Conservation (phyloP, 2,797 vertebrate species). For the Bradypodion ventrale region DNA sequence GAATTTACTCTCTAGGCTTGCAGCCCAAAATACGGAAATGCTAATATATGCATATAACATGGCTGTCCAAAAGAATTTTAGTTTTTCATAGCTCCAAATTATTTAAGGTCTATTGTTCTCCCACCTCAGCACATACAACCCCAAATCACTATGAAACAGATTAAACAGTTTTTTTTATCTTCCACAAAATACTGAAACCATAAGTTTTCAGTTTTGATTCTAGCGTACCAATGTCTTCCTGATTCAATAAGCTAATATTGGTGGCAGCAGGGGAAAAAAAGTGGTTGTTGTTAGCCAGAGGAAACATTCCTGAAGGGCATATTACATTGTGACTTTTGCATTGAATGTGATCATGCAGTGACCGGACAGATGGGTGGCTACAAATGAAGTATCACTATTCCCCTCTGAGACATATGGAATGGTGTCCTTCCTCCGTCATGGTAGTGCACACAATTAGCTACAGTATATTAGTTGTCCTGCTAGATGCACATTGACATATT, state of each 20-base stretch:
- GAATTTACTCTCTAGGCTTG: background rate
- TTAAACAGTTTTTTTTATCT: background rate
- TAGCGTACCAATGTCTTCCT: background rate
- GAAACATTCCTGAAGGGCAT: conserved; percentile 72
- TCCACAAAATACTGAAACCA: conserved; percentile 1
- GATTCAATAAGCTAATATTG: background rate
- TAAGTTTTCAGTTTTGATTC: conserved; percentile 9
- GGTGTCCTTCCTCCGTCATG: conserved; percentile 68
- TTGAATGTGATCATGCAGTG: conserved; percentile 62
- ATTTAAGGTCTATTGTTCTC: background rate
- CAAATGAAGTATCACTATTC: conserved; percentile 74
- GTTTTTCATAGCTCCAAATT: background rate
- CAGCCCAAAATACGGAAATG: background rate
- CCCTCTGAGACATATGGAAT: conserved; percentile 66
- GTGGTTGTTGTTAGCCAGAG: conserved; percentile 33
- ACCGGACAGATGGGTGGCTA: conserved; percentile 77
- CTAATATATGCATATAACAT: background rate
- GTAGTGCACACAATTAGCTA: conserved; percentile 75
- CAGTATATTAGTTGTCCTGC: conserved; percentile 78
- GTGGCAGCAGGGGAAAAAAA: background rate
- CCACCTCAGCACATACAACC: background rate
- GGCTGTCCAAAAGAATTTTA: background rate
- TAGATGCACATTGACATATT: conserved; percentile 68
- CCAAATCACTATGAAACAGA: background rate
- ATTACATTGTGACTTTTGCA: conserved; percentile 50